These are phyloP conservation scores for Hesperophylax magnus DNA, from an alignment of 1,140 invertebrate species.

Conservation along the genomic window DNA sequence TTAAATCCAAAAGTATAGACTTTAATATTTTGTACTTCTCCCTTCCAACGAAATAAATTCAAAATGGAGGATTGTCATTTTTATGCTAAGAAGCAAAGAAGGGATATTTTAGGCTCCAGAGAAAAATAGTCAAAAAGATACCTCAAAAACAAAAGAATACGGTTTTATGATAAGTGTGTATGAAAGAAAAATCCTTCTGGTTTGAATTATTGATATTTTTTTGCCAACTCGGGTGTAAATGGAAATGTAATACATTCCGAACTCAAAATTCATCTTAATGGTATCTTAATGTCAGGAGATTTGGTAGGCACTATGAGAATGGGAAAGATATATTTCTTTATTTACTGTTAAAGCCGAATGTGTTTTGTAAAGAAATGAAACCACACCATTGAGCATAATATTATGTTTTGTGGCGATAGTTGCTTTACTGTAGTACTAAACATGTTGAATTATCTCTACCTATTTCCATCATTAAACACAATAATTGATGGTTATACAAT, in stretches of 20 bases:
- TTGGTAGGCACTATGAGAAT: not conserved
- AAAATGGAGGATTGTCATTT: too few relatives aligned
- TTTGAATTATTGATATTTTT: constrained; percentile 22
- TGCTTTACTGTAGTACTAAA: too few relatives aligned
- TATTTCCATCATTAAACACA: too few relatives aligned
- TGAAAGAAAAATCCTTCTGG: not conserved
- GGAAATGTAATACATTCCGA: not conserved
- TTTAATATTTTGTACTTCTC: too few relatives aligned
- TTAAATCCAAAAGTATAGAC: too few relatives aligned
- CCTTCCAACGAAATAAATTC: too few relatives aligned
- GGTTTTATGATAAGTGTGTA: constrained; percentile 9
- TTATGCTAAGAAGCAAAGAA: too few relatives aligned
- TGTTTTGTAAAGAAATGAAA: too few relatives aligned
- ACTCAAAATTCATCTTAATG: constrained; percentile 4
- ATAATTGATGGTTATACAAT: too few relatives aligned
- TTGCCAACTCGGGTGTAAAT: not conserved
- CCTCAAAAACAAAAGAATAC: not conserved
- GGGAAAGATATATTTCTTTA: not conserved
- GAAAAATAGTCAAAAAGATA: not conserved
- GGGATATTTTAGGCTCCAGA: not conserved
- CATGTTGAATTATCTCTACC: too few relatives aligned
- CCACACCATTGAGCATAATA: too few relatives aligned
- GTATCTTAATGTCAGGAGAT: not conserved
- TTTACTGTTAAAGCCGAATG: not conserved
- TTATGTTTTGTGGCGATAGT: too few relatives aligned